phyloP scores from a whole-genome alignment of 2,888 invertebrate genomes.

The Fragum fragum region DNA sequence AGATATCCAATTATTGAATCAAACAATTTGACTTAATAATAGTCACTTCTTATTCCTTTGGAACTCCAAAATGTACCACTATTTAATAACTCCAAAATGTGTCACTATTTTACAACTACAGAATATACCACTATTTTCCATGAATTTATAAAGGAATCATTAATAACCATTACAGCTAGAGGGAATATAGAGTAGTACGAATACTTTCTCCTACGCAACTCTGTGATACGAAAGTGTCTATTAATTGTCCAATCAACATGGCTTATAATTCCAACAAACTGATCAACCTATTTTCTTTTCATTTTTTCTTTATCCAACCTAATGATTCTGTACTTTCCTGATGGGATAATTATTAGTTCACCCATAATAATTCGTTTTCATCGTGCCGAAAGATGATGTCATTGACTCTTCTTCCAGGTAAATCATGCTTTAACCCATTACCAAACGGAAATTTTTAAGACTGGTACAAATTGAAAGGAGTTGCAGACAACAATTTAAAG shows the following conservation, averaged over 20 bases:
- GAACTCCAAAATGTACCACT: neutral
- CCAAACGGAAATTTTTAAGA: too few species aligned
- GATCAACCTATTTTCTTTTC: neutral
- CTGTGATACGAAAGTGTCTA: neutral
- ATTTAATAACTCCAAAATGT: neutral
- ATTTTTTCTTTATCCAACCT: neutral
- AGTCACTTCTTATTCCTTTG: neutral
- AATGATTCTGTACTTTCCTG: neutral
- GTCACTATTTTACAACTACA: neutral
- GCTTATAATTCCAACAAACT: neutral
- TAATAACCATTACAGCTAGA: neutral
- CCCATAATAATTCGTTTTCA: neutral
- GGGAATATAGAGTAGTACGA: neutral
- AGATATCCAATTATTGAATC: neutral
- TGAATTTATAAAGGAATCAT: neutral
- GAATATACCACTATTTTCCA: neutral
- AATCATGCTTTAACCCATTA: too few species aligned
- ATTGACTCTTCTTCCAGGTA: too few species aligned
- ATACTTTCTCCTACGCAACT: neutral
- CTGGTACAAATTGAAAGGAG: too few species aligned
- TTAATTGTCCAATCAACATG: neutral
- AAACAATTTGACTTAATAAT: neutral
- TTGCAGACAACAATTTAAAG: too few species aligned
- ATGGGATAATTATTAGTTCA: neutral
- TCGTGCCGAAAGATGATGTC: too few species aligned